A percentile compares a stretch with the other conserved stretches of the same genome.
These are phyloP conservation scores for Nyctereutes procyonoides DNA, from an alignment of 2,113 vertebrate genomes.

Conservation along the genomic window DNA sequence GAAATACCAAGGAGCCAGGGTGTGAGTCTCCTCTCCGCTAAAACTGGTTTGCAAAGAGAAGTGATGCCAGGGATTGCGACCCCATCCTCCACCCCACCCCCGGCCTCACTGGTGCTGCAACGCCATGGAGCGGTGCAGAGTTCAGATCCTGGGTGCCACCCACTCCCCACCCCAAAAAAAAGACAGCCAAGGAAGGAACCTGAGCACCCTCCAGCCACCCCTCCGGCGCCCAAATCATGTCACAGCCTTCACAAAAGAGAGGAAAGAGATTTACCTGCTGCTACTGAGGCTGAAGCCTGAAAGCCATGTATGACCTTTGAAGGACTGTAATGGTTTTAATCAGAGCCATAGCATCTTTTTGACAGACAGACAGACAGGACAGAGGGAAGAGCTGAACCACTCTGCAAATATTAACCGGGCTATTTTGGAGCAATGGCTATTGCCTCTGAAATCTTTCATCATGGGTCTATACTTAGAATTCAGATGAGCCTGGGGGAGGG, in stretches of 20 bases:
- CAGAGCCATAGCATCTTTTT: constrained; percentile 83
- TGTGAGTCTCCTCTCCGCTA: constrained; percentile 4
- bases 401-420: constrained; percentile 77
- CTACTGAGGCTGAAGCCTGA: constrained; percentile 66
- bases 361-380: constrained; percentile 58
- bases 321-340: constrained; percentile 79
- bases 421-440: constrained; percentile 80
- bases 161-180: neutral
- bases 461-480: constrained; percentile 80
- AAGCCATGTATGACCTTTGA: constrained; percentile 79
- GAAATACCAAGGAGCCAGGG: neutral
- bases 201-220: constrained; percentile 30
- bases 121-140: neutral
- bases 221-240: constrained; percentile 42
- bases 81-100: neutral
- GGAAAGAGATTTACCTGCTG: constrained; percentile 80
- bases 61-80: neutral
- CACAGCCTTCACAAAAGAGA: constrained; percentile 69
- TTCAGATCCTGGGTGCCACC: neutral
- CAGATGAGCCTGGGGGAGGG: constrained; percentile 51
- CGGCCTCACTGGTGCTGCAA: neutral
- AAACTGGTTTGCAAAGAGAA: neutral
- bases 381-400: constrained; percentile 65
- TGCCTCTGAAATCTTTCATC: constrained; percentile 82
- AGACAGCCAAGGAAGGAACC: neutral